Evolutionary conservation across 2,797 vertebrate species (phyloP).

Genomic region (Coracias cyanogaster): DNA sequence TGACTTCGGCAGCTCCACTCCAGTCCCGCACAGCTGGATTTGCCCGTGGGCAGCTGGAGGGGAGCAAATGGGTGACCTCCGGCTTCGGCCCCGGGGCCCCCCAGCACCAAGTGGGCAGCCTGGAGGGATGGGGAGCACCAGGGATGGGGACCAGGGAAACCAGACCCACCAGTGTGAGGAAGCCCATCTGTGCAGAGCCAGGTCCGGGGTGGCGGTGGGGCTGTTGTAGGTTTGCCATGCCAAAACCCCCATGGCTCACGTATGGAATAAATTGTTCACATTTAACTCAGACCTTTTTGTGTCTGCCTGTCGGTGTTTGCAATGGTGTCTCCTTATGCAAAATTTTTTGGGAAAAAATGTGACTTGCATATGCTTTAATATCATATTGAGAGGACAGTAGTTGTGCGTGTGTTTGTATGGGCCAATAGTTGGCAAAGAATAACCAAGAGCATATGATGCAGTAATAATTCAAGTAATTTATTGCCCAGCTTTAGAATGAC

Average conservation of each 20-base stretch:
- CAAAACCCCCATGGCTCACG: background rate
- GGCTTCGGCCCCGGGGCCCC: background rate
- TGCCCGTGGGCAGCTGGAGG: background rate
- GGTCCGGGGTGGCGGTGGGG: background rate
- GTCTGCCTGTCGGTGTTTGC: background rate
- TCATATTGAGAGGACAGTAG: background rate
- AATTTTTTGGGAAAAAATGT: background rate
- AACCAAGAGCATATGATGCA: slow-evolving; percentile 27
- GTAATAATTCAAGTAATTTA: slow-evolving; percentile 58
- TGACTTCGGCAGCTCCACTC: background rate
- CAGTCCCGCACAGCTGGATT: background rate
- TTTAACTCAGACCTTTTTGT: background rate
- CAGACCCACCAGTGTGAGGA: background rate
- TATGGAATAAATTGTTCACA: background rate
- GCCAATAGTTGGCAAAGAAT: slow-evolving; percentile 36
- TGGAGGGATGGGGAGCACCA: background rate
- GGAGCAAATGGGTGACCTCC: background rate
- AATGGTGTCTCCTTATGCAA: background rate
- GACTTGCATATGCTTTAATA: background rate
- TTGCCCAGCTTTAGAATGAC: background rate
- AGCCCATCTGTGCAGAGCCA: background rate
- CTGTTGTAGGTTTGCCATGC: background rate
- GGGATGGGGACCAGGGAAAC: background rate
- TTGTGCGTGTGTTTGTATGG: background rate
- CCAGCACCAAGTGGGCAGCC: accelerated